A percentile compares a stretch with the other conserved stretches of the same genome.
These are phyloP conservation scores for Lathamus discolor DNA, from an alignment of 2,113 vertebrate species.

Conservation along the genomic window DNA sequence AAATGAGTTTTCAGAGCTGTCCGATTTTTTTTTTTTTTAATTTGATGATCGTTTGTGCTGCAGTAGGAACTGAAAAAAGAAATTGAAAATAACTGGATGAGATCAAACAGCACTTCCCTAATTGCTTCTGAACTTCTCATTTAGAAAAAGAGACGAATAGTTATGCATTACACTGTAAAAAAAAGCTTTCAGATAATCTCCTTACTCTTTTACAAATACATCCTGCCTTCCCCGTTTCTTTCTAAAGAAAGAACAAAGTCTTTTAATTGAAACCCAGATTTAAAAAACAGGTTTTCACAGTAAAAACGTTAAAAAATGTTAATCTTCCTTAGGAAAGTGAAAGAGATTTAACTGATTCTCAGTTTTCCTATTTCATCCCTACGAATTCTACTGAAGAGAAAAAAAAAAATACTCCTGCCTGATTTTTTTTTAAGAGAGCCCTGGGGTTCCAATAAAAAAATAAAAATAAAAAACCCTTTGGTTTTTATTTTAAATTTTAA, in stretches of 20 bases:
- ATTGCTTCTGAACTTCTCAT: slow-evolving; percentile 36
- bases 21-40: neutral
- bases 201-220: neutral
- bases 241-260: neutral
- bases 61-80: slow-evolving; percentile 30
- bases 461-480: neutral
- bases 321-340: neutral
- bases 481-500: slow-evolving; percentile 22
- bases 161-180: neutral
- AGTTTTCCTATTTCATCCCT: neutral
- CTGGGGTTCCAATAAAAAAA: neutral
- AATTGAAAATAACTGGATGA: slow-evolving; percentile 37
- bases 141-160: neutral
- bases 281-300: neutral
- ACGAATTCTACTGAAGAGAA: neutral
- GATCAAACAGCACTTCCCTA: slow-evolving; percentile 33
- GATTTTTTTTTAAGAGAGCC: neutral
- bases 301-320: neutral
- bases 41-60: neutral
- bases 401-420: neutral
- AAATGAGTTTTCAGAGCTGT: neutral
- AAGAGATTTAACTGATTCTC: neutral
- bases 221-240: neutral
- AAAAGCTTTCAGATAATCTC: slow-evolving; percentile 6
- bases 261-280: neutral